phyloP scores from a whole-genome alignment of 2,113 vertebrate genomes.

The Tachuris rubrigastra region DNA sequence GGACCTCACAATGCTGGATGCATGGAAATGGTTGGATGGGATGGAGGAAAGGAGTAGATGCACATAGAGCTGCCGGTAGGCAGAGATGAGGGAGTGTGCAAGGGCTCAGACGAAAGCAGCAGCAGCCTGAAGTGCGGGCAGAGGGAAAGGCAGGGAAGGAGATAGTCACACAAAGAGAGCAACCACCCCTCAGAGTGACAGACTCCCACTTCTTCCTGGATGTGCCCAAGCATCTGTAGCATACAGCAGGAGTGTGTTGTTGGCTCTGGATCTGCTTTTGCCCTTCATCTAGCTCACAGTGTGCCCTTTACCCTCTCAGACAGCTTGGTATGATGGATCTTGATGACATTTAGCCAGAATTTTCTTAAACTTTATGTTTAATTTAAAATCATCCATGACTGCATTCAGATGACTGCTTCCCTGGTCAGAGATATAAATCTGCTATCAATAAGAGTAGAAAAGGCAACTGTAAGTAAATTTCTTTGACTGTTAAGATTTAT shows the following conservation, averaged over 20 bases:
- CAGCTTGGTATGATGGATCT: slow-evolving; percentile 47
- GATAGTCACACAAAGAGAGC: neutral
- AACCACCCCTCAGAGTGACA: neutral
- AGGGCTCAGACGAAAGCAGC: neutral
- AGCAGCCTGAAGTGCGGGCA: neutral
- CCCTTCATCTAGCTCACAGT: slow-evolving; percentile 13
- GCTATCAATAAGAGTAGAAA: slow-evolving; percentile 20
- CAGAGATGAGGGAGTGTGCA: neutral
- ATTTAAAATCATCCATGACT: slow-evolving; percentile 58
- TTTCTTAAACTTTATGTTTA: slow-evolving; percentile 66
- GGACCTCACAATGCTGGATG: neutral
- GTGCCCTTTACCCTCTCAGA: slow-evolving; percentile 21
- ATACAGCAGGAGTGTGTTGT: neutral
- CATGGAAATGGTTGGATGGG: neutral
- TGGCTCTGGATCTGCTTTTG: neutral
- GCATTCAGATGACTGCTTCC: slow-evolving; percentile 35
- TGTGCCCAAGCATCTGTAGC: neutral
- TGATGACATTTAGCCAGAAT: slow-evolving; percentile 66
- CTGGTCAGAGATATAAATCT: slow-evolving; percentile 53
- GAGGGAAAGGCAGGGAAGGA: neutral
- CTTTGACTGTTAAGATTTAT: slow-evolving; percentile 19
- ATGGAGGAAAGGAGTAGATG: neutral
- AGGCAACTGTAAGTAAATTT: slow-evolving; percentile 58
- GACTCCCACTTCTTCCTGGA: neutral
- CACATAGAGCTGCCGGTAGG: neutral